Base-by-base conservation (phyloP, 2,888 invertebrate species). In the Creontiades dilutus region DNA sequence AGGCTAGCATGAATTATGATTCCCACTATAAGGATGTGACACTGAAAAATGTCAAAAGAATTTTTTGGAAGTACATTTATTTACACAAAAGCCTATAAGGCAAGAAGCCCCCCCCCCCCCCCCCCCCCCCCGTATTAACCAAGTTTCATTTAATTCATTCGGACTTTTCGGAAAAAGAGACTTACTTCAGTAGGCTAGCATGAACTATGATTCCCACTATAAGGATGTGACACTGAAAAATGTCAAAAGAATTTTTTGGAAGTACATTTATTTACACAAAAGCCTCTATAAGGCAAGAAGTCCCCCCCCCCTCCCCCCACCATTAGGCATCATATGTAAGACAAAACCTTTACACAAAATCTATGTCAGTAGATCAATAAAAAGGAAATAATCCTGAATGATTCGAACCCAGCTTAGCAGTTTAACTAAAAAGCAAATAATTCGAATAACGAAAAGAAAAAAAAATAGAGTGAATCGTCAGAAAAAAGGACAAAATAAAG, bases 181-280 rank as follows among this genome's bases (percentile, higher is more conserved):
- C n/a, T n/a, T n/a, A n/a, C n/a, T n/a, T n/a, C n/a, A n/a, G n/a
- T n/a, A n/a, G n/a, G n/a, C n/a, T n/a, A n/a, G n/a, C n/a, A n/a
- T n/a, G n/a, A n/a, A n/a, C n/a, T n/a, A n/a, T n/a, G n/a, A n/a
- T n/a, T n/a, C 78, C 37, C 16, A 28, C 47, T 37, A 14, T 46
- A 28, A 80, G 47, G 37, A 47, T 80, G 9, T 16, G n/a, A 5
- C 11, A 16, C 16, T 47, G 46, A 37, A 19, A 19, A 80, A 80
- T 46, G 19, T 23, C 28, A 80, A n/a, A 85, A 57, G 46, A 85
- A 57, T 7, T 46, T 85, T 14, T 85, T 85, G 57, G 85, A 85
- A 85, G 85, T 28, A 85, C 57, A 85, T 85, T 85, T 85, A 85
- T 85, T 85, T 85, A 85, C 85, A 85, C 55, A 85, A 28, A 7